Conservation (phyloP, 2,113 vertebrate genomes). For the Lanius ludovicianus region DNA sequence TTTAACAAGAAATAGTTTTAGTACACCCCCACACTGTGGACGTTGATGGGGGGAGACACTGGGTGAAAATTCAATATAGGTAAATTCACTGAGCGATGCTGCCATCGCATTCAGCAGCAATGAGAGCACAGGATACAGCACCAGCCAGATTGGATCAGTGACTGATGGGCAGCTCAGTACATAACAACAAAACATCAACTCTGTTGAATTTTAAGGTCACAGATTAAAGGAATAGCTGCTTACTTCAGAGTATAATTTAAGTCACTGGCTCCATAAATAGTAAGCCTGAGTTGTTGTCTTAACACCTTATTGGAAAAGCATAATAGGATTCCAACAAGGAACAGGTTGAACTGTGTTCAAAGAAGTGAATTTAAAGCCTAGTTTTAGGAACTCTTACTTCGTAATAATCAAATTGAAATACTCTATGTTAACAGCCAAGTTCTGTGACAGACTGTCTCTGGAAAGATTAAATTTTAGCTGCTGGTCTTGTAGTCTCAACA, state of each 20-base stretch:
- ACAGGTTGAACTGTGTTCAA: constrained; percentile 27
- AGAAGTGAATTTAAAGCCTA: neutral
- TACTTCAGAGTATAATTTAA: constrained; percentile 48
- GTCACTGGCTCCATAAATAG: constrained; percentile 44
- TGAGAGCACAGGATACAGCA: neutral
- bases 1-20: neutral
- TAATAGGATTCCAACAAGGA: constrained; percentile 45
- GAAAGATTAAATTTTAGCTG: neutral
- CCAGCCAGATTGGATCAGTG: neutral
- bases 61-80: neutral
- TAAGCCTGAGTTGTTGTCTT: neutral
- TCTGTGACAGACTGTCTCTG: neutral
- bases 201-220: constrained; percentile 54
- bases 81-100: neutral
- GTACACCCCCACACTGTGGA: neutral
- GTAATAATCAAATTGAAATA: neutral
- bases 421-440: neutral
- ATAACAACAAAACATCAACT: neutral
- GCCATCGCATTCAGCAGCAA: neutral
- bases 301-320: constrained; percentile 54
- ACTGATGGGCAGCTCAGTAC: neutral
- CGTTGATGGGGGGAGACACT: neutral
- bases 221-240: constrained; percentile 52
- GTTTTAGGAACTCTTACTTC: neutral
- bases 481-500: neutral